Percentiles rank a stretch among this genome's conserved stretches.
Conservation (phyloP, 1,140 invertebrate genomes). For the Achroia grisella region DNA sequence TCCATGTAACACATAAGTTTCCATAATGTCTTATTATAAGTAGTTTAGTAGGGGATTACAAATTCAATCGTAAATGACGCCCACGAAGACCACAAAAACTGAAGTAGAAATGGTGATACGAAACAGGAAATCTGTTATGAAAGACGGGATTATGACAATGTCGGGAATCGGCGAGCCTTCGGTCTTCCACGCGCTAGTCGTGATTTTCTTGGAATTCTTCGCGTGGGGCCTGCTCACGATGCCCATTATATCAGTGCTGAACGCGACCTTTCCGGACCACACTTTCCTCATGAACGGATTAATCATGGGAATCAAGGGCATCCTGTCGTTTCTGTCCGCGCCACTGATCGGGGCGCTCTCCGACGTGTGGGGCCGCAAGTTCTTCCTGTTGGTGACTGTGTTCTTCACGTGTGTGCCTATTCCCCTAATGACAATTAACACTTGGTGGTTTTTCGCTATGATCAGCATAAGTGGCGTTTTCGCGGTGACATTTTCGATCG, state of each 20-base stretch:
- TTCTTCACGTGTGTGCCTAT: conserved; percentile 99
- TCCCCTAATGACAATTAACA: conserved; percentile 98
- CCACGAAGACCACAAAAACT: conserved; percentile 69
- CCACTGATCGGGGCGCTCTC: conserved; percentile 97
- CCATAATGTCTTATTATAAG: conserved; percentile 65
- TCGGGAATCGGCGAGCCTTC: conserved; percentile 95
- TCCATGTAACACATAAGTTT: conserved; percentile 64
- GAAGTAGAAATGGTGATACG: conserved; percentile 74
- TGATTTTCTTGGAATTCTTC: conserved; percentile 99
- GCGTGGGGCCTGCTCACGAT: conserved; percentile 99
- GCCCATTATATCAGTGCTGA: conserved; percentile 97
- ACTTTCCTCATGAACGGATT: conserved; percentile 99
- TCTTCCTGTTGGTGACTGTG: conserved; percentile 98
- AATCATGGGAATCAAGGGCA: conserved; percentile 98
- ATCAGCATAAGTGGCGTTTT: conserved; percentile 99
- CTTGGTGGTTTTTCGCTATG: conserved; percentile 99
- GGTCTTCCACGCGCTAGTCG: conserved; percentile 97
- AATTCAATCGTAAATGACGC: conserved; percentile 65
- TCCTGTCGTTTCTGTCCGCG: conserved; percentile 97
- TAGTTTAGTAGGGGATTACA: conserved; percentile 50
- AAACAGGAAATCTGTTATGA: conserved; percentile 71
- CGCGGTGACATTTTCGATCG: conserved; percentile 98
- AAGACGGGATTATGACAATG: conserved; percentile 72
- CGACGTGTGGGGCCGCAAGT: conserved; percentile 98
- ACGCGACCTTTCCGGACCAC: conserved; percentile 98